Percentiles rank a stretch among this genome's conserved stretches.
These are phyloP conservation scores for Coregonus ussuriensis DNA, from an alignment of 2,797 vertebrate genomes.

Conservation along the genomic window DNA sequence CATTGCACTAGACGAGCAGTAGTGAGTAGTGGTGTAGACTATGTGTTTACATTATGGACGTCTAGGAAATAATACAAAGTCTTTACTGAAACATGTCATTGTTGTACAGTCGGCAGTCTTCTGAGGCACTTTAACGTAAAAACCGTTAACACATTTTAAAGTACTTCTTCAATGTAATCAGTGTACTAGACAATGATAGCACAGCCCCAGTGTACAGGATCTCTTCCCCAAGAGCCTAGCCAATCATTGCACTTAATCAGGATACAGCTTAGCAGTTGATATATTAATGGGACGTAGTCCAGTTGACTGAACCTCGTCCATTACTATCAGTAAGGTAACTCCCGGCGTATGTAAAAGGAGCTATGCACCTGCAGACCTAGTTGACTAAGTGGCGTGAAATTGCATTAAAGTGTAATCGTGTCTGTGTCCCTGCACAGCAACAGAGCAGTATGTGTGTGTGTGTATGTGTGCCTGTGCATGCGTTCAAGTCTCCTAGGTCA, in stretches of 20 bases:
- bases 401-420: constrained; percentile 11
- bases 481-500: neutral
- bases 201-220: neutral
- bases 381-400: constrained; percentile 1
- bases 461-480: neutral
- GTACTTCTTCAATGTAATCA: neutral
- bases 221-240: neutral
- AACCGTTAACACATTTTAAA: neutral
- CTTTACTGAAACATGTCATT: neutral
- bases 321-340: neutral
- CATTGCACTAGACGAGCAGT: neutral
- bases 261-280: neutral
- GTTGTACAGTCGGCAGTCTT: neutral
- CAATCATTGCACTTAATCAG: constrained; percentile 2
- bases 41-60: neutral
- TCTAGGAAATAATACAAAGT: neutral
- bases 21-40: no score
- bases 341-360: neutral
- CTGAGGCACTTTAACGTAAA: neutral
- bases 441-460: constrained; percentile 10
- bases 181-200: neutral
- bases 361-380: neutral
- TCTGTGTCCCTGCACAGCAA: neutral
- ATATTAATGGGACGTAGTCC: neutral
- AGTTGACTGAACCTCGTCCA: neutral